phyloP scores from a whole-genome alignment of 2,113 vertebrate genomes.

The Delphinapterus leucas region DNA sequence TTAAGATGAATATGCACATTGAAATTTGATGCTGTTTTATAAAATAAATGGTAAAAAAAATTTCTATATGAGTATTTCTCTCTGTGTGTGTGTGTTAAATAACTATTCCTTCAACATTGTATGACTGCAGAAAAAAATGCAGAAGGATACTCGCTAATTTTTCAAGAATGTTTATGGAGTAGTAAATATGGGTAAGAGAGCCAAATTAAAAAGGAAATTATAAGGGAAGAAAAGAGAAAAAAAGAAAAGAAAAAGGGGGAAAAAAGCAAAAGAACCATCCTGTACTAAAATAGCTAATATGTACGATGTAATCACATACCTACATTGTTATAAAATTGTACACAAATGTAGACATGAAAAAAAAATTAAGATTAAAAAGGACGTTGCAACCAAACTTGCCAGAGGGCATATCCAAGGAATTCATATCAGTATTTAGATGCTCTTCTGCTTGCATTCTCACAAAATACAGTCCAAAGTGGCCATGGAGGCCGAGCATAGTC shows the following conservation, averaged over 20 bases:
- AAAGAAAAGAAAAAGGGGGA: not conserved
- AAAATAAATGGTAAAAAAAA: constrained; percentile 5
- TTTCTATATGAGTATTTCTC: not conserved
- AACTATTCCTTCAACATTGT: constrained; percentile 12
- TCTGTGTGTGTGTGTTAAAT: not conserved
- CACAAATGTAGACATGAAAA: not conserved
- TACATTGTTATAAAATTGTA: not conserved
- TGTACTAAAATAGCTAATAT: not conserved
- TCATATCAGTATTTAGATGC: not conserved
- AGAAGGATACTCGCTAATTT: not conserved
- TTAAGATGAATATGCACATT: not conserved
- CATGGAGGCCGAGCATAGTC: not conserved
- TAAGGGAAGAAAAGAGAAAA: not conserved
- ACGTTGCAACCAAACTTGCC: not conserved
- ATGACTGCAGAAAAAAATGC: not conserved
- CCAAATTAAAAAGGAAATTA: not conserved
- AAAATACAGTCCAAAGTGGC: not conserved
- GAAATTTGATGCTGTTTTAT: constrained; percentile 11
- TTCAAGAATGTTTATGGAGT: not conserved
- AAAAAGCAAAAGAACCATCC: not conserved
- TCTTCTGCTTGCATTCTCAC: not conserved
- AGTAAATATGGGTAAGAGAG: not conserved
- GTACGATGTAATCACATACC: not conserved
- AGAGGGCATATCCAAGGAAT: not conserved
- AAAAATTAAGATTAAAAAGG: not conserved